Base-by-base conservation (phyloP, 2,888 invertebrate species). In the Catocala nupta region DNA sequence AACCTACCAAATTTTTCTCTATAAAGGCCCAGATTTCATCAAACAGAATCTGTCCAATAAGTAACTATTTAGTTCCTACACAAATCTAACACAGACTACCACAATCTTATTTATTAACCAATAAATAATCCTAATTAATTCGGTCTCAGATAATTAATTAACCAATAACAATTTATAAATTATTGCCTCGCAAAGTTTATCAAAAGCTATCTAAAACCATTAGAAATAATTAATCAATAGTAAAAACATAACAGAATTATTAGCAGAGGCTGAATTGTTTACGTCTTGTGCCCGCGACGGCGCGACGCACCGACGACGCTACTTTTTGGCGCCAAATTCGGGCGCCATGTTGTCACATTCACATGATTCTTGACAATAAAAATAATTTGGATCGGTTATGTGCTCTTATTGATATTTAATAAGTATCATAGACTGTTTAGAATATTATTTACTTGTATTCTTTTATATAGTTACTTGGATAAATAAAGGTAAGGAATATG, bases 351-450 rank as follows among this genome's bases (percentile, higher is more conserved):
- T 87, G 85, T 82, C 85, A 86, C 88, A 84, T 86, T 81, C 88
- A 85, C 84, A 88, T 88, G 86, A 87, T 88, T 86, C 85, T 84
- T 83, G 88, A 87, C 86, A 88, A 87, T 90, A 85, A 88, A 90
- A 89, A 90, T 87, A 89, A 89, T 90, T 90, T 81, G 81, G 78
- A 85, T 81, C 69, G 64, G 78, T 78, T 81, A 78, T 77, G 71
- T 77, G 67, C 68, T 73, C 63, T 74, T 74, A 83, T 80, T 82
- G 76, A 75, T 77, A 75, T 78, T 75, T 80, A 72, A 81, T 79
- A 78, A 78, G 77, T 75, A 73, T 60, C 52, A 48, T 55, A 10
- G 54, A 55, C 56, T 25, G n/a, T 49, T 59, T 54, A 49, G 13
- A 59, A 54, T 53, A 42, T 12, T 43, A 25, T 39, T 39, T 39